These are phyloP conservation scores for Charaxes varanes DNA, from an alignment of 1,140 invertebrate species.

Conservation along the genomic window DNA sequence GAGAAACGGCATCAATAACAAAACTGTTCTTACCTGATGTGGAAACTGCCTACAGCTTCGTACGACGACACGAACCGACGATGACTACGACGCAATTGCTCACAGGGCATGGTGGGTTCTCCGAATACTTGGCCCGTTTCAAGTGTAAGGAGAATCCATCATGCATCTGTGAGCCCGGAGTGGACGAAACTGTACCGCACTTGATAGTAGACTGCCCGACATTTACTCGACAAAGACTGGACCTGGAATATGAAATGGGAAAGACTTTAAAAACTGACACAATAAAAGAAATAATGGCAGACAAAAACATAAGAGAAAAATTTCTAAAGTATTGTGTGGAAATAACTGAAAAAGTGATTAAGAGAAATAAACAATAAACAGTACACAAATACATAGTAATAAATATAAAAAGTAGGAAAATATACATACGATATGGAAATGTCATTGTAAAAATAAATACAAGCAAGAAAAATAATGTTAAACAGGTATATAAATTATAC, in stretches of 20 bases:
- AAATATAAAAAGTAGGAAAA: no score
- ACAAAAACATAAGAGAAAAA: conserved; percentile 4
- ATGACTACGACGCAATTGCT: conserved; percentile 3
- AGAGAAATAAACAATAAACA: no score
- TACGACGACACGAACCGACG: no score
- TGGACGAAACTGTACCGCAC: conserved; percentile 7
- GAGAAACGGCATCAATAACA: conserved; percentile 14
- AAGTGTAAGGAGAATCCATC: conserved; percentile 13
- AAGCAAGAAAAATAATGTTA: no score
- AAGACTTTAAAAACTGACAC: background rate
- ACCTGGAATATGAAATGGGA: background rate
- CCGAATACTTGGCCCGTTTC: conserved; percentile 13
- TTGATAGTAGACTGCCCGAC: background rate
- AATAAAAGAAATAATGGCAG: background rate
- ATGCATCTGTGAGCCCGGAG: conserved; percentile 10
- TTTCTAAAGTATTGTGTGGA: background rate
- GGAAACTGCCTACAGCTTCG: conserved; percentile 6
- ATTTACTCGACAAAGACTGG: background rate
- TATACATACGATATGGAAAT: no score
- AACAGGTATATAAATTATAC: no score
- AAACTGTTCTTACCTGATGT: conserved; percentile 23
- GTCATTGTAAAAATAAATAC: no score
- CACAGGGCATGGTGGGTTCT: no score
- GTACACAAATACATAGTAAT: no score
- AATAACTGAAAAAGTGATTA: no score